Evolutionary conservation across 2,113 vertebrate genomes (phyloP), one percentile per base, ranked within the genome.

Genomic region (Crotalus viridis): DNA sequence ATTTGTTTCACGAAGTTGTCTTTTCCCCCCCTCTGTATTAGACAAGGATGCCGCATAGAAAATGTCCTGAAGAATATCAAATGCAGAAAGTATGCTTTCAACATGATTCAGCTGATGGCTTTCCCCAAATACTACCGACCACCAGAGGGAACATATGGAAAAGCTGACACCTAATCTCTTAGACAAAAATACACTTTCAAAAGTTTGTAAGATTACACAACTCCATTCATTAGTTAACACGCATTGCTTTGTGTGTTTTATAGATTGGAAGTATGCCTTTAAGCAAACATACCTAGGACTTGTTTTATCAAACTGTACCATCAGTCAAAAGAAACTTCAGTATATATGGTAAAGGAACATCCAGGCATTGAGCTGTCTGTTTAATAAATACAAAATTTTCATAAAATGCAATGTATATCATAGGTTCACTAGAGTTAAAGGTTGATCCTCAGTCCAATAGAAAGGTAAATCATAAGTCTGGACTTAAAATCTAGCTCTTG

Each of bases 41-140:
- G 99, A 99, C 99, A 99, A 98, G 99, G 99, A 98, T 99, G 99
- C 98, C 99, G 99, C 97, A 99, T 99, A 98, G 99, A 99, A 96
- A 99, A 99, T 97, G 99, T 99, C 94, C 98, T 99, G 98, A 99
- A 99, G 99, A 99, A 99, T 98, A 98, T 99, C 97, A 98, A 97
- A 97, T 99, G 99, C 98, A 98, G 99, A 97, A 99, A 99, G 96
- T 99, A 99, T 97, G 99, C 99, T 97, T 99, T 99, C 99, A 99
- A 99, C 98, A 98, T 99, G 97, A 97, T 99, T 96, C 99, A 99
- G 97, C 99, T 99, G 98, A 99, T 99, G 98, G 98, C 98, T 96
- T 99, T 99, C 97, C 99, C 99, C 95, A 99, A 99, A 98, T 98
- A 97, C 98, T 99, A 99, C 98, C 97, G 99, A 95, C 99, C 99